A percentile compares a stretch with the other conserved stretches of the same genome.
Evolutionary conservation across 2,113 vertebrate species (phyloP).

Genomic region (Bufo gargarizans): DNA sequence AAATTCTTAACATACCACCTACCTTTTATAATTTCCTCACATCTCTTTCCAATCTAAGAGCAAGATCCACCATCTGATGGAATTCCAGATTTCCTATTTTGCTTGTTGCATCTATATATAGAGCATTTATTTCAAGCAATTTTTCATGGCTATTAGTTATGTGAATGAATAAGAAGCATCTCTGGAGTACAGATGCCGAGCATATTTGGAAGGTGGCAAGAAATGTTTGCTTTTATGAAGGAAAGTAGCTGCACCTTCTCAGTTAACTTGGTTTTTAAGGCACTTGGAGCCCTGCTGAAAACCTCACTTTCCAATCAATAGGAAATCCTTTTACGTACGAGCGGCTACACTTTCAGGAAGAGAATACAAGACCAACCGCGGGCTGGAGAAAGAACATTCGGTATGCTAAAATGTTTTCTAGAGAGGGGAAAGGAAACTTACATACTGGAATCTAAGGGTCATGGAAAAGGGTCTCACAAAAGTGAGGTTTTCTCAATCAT

Average conservation of each 20-base stretch:
- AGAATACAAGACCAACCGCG: slow-evolving; percentile 53
- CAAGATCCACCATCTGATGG: background rate
- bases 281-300: slow-evolving; percentile 50
- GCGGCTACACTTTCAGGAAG: slow-evolving; percentile 48
- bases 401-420: slow-evolving; percentile 33
- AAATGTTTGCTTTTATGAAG: background rate
- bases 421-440: background rate
- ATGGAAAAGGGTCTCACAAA: background rate
- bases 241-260: slow-evolving; percentile 37
- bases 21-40: background rate
- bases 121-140: background rate
- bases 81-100: background rate
- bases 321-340: slow-evolving; percentile 57
- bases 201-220: background rate
- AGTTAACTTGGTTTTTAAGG: slow-evolving; percentile 52
- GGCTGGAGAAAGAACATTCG: slow-evolving; percentile 39
- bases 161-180: background rate
- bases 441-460: background rate
- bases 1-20: background rate
- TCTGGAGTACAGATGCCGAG: background rate
- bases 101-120: background rate
- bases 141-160: background rate
- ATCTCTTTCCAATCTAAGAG: background rate
- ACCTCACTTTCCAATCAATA: slow-evolving; percentile 51
- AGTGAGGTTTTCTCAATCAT: background rate